These are phyloP conservation scores for Aricia agestis DNA, from an alignment of 1,140 invertebrate genomes.

Conservation along the genomic window DNA sequence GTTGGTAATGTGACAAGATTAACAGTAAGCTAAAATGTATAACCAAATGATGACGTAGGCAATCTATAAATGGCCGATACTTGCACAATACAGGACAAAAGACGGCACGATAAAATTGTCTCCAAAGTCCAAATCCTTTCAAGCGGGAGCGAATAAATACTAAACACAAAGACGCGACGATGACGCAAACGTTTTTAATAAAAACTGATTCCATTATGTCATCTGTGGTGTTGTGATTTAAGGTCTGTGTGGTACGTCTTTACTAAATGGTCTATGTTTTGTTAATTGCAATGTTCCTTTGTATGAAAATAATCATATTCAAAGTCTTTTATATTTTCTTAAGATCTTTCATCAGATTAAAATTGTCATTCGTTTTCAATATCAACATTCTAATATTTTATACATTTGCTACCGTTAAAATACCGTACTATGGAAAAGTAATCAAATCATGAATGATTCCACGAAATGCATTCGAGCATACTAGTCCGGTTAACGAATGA, in stretches of 20 bases:
- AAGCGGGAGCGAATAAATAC: conserved; percentile 57
- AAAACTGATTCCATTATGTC: conserved; percentile 36
- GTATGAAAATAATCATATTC: not conserved
- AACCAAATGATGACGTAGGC: conserved; percentile 60
- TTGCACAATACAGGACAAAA: conserved; percentile 59
- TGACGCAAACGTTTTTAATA: conserved; percentile 48
- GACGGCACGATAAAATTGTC: conserved; percentile 64
- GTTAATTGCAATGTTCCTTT: not conserved
- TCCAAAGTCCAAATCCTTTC: conserved; percentile 58
- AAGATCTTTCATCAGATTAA: no score
- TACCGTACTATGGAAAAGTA: no score
- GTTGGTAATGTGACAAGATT: conserved; percentile 46
- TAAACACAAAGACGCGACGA: conserved; percentile 55
- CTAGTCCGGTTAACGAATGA: no score
- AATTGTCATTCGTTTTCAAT: not conserved
- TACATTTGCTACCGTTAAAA: not conserved
- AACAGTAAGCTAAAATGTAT: conserved; percentile 60
- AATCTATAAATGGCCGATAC: conserved; percentile 52
- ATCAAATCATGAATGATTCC: not conserved
- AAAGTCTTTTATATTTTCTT: no score
- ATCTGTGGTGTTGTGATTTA: conserved; percentile 19
- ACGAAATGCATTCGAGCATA: no score
- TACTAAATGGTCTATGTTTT: not conserved
- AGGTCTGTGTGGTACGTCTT: not conserved
- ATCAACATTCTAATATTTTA: not conserved